These are phyloP conservation scores for Agapostemon virescens DNA, from an alignment of 2,888 invertebrate species.

Conservation along the genomic window DNA sequence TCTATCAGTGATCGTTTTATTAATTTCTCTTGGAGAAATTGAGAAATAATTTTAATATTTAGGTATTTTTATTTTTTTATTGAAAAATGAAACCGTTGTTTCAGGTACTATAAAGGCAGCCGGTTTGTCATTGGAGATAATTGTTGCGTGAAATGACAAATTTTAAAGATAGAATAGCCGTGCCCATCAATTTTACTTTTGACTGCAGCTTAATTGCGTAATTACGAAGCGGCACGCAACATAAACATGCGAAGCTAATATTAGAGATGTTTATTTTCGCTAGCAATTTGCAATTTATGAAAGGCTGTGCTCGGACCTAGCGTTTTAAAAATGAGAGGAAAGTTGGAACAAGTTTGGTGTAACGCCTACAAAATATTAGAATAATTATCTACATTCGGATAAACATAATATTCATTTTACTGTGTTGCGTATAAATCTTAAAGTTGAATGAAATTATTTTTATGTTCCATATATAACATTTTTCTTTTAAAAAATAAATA, in stretches of 20 bases:
- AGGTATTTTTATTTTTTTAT: background rate
- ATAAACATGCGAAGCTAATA: constrained; percentile 1
- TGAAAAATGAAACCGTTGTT: background rate
- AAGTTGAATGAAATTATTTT: background rate
- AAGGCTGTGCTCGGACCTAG: background rate
- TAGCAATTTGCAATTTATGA: background rate
- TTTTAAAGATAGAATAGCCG: background rate
- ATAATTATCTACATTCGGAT: background rate
- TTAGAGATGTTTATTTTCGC: background rate
- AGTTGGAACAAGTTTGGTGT: background rate
- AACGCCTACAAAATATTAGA: background rate
- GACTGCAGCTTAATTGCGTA: constrained; percentile 13
- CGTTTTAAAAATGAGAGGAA: background rate
- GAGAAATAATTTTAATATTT: background rate
- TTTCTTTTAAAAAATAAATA: background rate
- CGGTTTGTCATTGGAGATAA: background rate
- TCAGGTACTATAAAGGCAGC: background rate
- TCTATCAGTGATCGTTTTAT: background rate
- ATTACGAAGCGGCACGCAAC: constrained; percentile 17
- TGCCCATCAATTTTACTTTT: constrained; percentile 6
- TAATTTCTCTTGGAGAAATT: background rate
- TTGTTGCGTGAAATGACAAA: constrained; percentile 3
- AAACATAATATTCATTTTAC: background rate
- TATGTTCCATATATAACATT: background rate
- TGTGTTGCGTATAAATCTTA: background rate